Base-by-base conservation (phyloP, 2,797 vertebrate genomes). In the Rhabdophis nuchalis region DNA sequence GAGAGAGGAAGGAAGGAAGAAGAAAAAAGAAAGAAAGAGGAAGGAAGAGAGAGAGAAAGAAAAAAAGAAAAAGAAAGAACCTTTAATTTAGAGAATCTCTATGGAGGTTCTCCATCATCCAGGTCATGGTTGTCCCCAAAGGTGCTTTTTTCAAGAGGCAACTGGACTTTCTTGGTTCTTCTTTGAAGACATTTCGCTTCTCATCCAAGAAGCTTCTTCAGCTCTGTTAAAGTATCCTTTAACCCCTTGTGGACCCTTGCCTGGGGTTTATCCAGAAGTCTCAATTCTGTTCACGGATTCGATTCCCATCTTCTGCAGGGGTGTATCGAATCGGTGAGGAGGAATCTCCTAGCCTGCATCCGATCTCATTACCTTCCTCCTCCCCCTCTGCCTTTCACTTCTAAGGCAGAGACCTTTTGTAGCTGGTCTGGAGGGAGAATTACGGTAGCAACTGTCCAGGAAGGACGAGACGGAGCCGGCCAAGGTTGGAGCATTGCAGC, bases 401-500 rank as follows among this genome's bases (percentile, higher is more conserved):
- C 61, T 56, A 88, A 64, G 60, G 92, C 57, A 0, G 25, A 60
- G 50, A 32, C 41, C 27, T 18, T 52, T 85, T 32, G 86, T 32
- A 13, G 16, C 46, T 23, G 27, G 27, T 14, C 3, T 0, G 16
- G n/a, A 0, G 0, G 88, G 50, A 14, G 53, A 89, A 82, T n/a
- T 32, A n/a, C n/a, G n/a, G n/a, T n/a, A 12, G 41, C 88, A 53
- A 50, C 61, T 58, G 64, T 50, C 27, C 0, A 41, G 0, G 25
- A 25, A n/a, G 36, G 32, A 52, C 5, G 7, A 89, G 54, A 16
- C 41, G 16, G 58, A 29, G 41, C 36, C 1, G 12, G 18, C 50
- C 29, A 2, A 0, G 0, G 56, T 72, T 93, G 12, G 57, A 36
- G 0, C 0, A 92, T n/a, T 0, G 0, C 25, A 14, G 64, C 0